Percentiles rank a stretch among this genome's conserved stretches.
Evolutionary conservation across 2,888 invertebrate species (phyloP).

Genomic region (Melanotus villosus): DNA sequence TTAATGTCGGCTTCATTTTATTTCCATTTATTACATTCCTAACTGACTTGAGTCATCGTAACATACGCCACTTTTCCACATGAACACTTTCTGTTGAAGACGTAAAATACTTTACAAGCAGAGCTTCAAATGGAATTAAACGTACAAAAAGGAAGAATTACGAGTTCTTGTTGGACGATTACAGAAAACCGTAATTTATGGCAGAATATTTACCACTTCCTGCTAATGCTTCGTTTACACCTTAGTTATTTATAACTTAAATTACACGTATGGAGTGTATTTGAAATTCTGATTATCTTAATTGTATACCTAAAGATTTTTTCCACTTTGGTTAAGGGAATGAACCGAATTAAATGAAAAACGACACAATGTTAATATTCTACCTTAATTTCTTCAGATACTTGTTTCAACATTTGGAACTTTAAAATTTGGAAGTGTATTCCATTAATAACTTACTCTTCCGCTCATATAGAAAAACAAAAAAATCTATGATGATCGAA

Average conservation of each 20-base stretch:
- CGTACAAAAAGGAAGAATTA: constrained; percentile 12
- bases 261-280: constrained; percentile 27
- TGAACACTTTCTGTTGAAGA: background rate
- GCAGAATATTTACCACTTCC: constrained; percentile 40
- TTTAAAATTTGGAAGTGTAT: too few species aligned
- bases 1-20: constrained; percentile 27
- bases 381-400: too few species aligned
- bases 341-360: too few species aligned
- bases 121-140: background rate
- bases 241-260: constrained; percentile 34
- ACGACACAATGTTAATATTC: too few species aligned
- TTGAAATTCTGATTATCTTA: constrained; percentile 32
- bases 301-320: constrained; percentile 3
- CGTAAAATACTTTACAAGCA: background rate
- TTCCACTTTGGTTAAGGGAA: background rate
- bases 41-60: constrained; percentile 1
- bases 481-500: too few species aligned
- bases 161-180: constrained; percentile 22
- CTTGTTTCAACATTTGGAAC: too few species aligned
- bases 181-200: constrained; percentile 30
- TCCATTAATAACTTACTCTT: too few species aligned
- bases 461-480: too few species aligned
- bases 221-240: constrained; percentile 35
- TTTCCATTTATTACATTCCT: constrained; percentile 12
- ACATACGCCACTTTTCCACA: background rate